A percentile compares a stretch with the other conserved stretches of the same genome.
These are phyloP conservation scores for Stramonita haemastoma DNA, from an alignment of 2,888 invertebrate species.

Conservation along the genomic window DNA sequence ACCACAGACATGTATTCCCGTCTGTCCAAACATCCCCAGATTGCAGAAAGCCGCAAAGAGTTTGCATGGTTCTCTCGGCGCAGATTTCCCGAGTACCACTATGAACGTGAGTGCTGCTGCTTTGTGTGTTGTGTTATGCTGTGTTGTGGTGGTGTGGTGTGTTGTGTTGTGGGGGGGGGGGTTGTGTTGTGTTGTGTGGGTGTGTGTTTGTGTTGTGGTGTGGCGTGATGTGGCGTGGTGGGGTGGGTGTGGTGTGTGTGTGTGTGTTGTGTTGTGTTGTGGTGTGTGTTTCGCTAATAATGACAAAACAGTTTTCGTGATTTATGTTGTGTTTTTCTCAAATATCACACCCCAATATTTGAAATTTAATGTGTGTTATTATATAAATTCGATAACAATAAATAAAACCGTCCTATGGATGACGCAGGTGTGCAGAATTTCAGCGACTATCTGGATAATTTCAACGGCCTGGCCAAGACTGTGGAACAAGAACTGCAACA, in stretches of 20 bases:
- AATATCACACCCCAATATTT: too few species aligned
- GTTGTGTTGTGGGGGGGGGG: background rate
- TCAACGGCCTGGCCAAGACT: background rate
- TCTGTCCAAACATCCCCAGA: conserved; percentile 6
- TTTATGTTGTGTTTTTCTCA: too few species aligned
- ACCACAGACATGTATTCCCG: conserved; percentile 22
- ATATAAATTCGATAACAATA: too few species aligned
- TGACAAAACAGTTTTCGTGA: too few species aligned
- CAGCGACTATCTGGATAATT: background rate
- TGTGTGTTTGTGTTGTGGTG: background rate
- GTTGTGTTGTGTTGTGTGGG: background rate
- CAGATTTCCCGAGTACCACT: background rate
- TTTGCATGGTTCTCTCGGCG: conserved; percentile 18
- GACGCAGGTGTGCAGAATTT: background rate
- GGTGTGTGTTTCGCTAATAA: too few species aligned
- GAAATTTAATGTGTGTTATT: too few species aligned
- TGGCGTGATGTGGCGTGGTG: background rate
- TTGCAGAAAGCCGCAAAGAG: background rate
- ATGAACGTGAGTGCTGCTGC: background rate
- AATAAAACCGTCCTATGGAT: too few species aligned
- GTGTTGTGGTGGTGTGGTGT: background rate
- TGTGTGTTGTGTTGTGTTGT: conserved; percentile 17
- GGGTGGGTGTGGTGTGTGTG: background rate
- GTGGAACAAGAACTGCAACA: background rate
- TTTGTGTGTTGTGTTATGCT: background rate